phyloP scores from a whole-genome alignment of 2,888 invertebrate genomes.

The Agrochola lota region DNA sequence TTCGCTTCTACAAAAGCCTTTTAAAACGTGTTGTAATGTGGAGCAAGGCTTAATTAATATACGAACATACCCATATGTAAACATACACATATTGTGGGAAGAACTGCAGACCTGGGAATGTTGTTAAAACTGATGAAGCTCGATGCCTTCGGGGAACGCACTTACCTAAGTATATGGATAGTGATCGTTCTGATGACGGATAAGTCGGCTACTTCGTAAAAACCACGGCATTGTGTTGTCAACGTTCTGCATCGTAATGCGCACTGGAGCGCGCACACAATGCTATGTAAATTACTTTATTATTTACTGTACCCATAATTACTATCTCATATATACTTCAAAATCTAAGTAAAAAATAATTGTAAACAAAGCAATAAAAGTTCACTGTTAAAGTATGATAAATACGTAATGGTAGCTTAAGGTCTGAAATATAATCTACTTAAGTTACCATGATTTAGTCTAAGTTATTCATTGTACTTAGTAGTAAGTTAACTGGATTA shows the following conservation, averaged over 20 bases:
- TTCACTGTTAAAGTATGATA: constrained; percentile 28
- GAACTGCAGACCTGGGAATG: constrained; percentile 56
- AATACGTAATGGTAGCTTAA: constrained; percentile 34
- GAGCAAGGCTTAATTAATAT: constrained; percentile 71
- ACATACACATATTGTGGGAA: constrained; percentile 54
- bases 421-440: constrained; percentile 36
- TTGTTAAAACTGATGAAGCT: constrained; percentile 57
- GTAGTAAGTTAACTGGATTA: constrained; percentile 56
- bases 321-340: constrained; percentile 28
- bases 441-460: constrained; percentile 39
- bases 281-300: constrained; percentile 66
- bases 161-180: constrained; percentile 40
- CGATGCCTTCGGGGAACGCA: constrained; percentile 29
- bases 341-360: constrained; percentile 40
- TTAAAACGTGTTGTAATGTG: constrained; percentile 69
- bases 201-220: constrained; percentile 64
- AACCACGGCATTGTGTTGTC: constrained; percentile 61
- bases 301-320: constrained; percentile 49
- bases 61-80: constrained; percentile 30
- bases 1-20: constrained; percentile 62
- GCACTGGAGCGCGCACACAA: constrained; percentile 67
- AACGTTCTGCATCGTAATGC: constrained; percentile 59
- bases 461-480: constrained; percentile 41
- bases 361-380: neutral
- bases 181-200: constrained; percentile 59